Percentiles rank a stretch among this genome's conserved stretches.
Evolutionary conservation across 2,888 invertebrate genomes (phyloP).

Genomic region (Drosophila cyrtoloma): DNA sequence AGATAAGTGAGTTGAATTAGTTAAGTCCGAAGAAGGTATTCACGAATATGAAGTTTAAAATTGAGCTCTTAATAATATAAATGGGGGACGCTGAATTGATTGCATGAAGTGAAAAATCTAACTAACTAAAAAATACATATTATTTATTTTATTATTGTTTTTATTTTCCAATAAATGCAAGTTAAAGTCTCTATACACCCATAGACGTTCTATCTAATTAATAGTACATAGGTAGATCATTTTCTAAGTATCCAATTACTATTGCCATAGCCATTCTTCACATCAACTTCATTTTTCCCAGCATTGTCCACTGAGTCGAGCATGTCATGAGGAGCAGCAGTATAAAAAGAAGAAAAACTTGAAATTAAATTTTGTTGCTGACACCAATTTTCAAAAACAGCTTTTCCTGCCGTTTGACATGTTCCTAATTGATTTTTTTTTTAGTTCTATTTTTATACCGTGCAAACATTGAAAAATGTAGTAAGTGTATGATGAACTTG

Average conservation of each 20-base stretch:
- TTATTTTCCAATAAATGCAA: background rate
- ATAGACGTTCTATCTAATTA: background rate
- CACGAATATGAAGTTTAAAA: background rate
- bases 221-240: background rate
- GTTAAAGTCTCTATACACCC: background rate
- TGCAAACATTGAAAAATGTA: background rate
- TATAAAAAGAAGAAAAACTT: slow-evolving; percentile 43
- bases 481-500: background rate
- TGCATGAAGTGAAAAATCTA: too few relatives aligned
- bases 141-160: background rate
- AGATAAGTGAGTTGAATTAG: background rate
- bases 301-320: slow-evolving; percentile 42
- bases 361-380: slow-evolving; percentile 80
- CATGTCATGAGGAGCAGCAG: slow-evolving; percentile 28
- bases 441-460: background rate
- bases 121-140: background rate
- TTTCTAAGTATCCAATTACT: background rate
- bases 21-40: background rate
- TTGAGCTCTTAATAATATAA: background rate
- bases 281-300: slow-evolving; percentile 32
- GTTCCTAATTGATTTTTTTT: slow-evolving; percentile 81
- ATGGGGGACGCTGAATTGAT: too few relatives aligned
- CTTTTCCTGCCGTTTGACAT: slow-evolving; percentile 80
- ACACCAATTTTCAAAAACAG: slow-evolving; percentile 80
- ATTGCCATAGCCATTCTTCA: background rate